These are phyloP conservation scores for Peromyscus californicus DNA, from an alignment of 2,113 vertebrate genomes.

Conservation along the genomic window DNA sequence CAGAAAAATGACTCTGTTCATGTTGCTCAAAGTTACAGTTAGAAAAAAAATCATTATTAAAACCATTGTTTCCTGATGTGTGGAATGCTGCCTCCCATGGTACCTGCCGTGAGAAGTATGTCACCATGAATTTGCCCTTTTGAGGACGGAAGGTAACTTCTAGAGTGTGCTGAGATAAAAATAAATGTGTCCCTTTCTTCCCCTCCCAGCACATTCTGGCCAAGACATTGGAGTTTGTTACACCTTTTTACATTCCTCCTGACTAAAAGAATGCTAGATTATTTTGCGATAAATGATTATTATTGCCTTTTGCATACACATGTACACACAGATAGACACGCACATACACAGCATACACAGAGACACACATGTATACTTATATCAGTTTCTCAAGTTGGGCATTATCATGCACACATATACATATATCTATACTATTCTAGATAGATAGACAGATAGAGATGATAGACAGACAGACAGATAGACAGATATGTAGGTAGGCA, in stretches of 20 bases:
- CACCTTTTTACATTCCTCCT: neutral
- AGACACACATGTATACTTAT: neutral
- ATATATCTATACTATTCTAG: no score
- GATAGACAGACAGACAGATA: neutral
- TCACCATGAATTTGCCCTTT: neutral
- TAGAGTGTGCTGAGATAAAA: neutral
- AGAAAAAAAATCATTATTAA: neutral
- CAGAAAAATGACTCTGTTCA: neutral
- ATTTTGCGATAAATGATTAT: neutral
- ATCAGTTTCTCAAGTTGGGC: neutral
- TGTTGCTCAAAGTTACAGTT: neutral
- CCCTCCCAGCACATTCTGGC: neutral
- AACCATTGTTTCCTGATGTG: neutral
- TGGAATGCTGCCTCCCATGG: accelerated
- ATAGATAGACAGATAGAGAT: neutral
- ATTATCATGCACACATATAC: neutral
- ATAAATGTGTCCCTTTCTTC: neutral
- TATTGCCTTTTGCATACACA: neutral
- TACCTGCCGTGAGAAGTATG: neutral
- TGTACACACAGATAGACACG: neutral
- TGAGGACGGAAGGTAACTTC: neutral
- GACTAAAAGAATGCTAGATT: neutral
- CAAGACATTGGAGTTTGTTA: neutral
- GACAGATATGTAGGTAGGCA: no score
- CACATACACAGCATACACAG: neutral